phyloP scores from a whole-genome alignment of 2,113 vertebrate genomes.

The Megatriorchis doriae region DNA sequence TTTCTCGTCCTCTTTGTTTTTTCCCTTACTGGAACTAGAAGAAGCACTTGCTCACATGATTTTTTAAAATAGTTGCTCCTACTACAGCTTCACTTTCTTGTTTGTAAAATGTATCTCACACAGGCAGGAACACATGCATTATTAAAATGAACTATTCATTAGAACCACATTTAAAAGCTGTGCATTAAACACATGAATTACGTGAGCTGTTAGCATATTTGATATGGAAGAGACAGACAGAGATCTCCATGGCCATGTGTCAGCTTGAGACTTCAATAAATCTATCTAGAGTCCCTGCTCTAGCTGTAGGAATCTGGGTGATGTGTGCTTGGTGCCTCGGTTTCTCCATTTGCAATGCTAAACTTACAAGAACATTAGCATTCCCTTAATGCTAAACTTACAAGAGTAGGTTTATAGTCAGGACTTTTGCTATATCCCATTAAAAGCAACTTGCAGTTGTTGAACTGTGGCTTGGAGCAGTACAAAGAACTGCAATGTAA shows the following conservation, averaged over 20 bases:
- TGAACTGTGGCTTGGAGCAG: neutral
- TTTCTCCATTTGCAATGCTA: neutral
- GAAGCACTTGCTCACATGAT: neutral
- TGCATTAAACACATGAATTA: neutral
- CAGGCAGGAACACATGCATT: neutral
- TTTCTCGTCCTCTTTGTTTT: neutral
- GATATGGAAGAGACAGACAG: neutral
- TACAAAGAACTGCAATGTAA: neutral
- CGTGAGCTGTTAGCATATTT: neutral
- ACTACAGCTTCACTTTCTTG: neutral
- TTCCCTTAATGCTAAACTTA: neutral
- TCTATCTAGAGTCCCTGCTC: neutral
- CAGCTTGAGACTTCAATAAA: neutral
- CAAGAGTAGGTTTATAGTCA: neutral
- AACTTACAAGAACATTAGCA: neutral
- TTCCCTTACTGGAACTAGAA: neutral
- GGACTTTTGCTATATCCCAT: neutral
- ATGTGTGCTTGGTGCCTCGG: neutral
- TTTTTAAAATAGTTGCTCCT: neutral
- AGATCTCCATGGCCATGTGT: neutral
- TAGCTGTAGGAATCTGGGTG: neutral
- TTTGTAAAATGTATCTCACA: neutral
- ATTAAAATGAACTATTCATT: neutral
- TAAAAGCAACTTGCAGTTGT: neutral
- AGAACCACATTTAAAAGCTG: neutral